These are phyloP conservation scores for Chamaetylas fuelleborni DNA, from an alignment of 2,113 vertebrate genomes.

Conservation along the genomic window DNA sequence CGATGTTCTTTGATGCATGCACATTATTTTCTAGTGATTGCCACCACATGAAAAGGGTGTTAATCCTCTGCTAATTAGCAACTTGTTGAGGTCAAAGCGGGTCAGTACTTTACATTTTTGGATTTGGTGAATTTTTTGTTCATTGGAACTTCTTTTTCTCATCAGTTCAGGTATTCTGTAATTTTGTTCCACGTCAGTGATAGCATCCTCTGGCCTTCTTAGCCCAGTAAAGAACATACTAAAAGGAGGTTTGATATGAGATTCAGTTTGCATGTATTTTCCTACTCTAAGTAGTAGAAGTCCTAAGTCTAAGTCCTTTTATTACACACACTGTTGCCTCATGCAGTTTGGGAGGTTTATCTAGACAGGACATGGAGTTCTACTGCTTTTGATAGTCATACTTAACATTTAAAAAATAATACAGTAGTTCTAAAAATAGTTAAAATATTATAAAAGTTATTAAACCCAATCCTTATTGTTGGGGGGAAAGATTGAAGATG, in stretches of 20 bases:
- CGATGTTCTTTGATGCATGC: background rate
- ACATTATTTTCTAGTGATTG: constrained; percentile 43
- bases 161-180: background rate
- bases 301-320: background rate
- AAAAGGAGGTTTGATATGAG: background rate
- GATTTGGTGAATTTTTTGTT: constrained; percentile 22
- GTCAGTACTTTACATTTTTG: constrained; percentile 13
- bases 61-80: constrained; percentile 58
- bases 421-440: background rate
- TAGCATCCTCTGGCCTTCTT: background rate
- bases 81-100: background rate
- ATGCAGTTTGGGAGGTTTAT: background rate
- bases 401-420: background rate
- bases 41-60: constrained; percentile 13
- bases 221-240: background rate
- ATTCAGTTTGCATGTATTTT: background rate
- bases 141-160: background rate
- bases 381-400: background rate
- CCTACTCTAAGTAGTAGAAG: background rate
- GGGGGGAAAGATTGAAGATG: background rate
- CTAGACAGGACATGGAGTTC: background rate
- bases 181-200: background rate
- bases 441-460: background rate
- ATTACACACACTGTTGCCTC: background rate
- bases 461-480: background rate